Conservation (phyloP, 2,113 vertebrate genomes). For the Pongo abelii region DNA sequence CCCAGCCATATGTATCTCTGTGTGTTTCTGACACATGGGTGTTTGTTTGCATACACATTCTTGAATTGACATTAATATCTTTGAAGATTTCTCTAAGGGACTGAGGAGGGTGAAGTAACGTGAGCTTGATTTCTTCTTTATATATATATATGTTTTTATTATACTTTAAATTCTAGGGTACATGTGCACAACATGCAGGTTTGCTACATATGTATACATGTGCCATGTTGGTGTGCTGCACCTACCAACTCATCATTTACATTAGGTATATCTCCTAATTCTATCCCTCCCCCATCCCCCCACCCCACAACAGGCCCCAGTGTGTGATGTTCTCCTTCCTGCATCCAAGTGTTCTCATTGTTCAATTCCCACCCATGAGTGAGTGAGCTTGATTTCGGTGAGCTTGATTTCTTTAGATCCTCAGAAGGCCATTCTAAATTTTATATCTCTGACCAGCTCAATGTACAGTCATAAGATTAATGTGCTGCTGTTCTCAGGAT, state of each 20-base stretch:
- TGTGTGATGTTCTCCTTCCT: no score
- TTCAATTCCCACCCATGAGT: no score
- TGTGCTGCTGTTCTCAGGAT: background rate
- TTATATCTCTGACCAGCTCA: constrained; percentile 13
- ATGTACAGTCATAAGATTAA: constrained; percentile 29
- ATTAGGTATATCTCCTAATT: no score
- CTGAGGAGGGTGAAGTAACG: background rate
- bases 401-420: background rate
- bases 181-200: no score
- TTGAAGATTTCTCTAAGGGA: background rate
- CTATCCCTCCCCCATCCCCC: no score
- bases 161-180: no score
- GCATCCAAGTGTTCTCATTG: no score
- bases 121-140: background rate
- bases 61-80: background rate
- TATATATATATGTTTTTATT: no score
- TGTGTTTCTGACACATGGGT: background rate
- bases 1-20: background rate
- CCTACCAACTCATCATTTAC: no score
- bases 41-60: background rate
- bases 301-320: no score
- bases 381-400: background rate
- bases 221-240: no score
- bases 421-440: background rate
- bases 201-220: no score